A percentile compares a stretch with the other conserved stretches of the same genome.
These are phyloP conservation scores for Trachythela sp. DNA, from an alignment of 64 coral and sea anemone genomes.

Conservation along the genomic window DNA sequence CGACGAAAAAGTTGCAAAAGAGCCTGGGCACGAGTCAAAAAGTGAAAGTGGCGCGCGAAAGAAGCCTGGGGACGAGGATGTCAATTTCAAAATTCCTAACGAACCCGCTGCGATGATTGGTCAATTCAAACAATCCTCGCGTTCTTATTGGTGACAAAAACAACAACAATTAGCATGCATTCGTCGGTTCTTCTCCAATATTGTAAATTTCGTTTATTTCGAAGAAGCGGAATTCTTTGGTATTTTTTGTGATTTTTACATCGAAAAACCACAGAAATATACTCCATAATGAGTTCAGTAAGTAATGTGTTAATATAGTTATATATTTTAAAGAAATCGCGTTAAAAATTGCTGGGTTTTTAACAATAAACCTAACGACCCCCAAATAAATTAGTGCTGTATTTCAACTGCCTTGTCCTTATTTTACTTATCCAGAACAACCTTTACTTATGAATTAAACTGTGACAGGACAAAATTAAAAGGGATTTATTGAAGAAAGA, in stretches of 20 bases:
- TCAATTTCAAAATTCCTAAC: neutral
- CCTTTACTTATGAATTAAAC: too few species aligned
- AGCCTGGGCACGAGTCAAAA: neutral
- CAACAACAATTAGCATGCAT: neutral
- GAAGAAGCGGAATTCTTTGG: neutral
- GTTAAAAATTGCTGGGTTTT: neutral
- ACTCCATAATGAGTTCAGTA: neutral
- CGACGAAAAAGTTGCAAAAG: neutral
- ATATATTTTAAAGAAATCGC: neutral
- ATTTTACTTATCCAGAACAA: too few species aligned
- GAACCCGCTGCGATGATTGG: neutral
- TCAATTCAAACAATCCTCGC: neutral
- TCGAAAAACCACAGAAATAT: neutral
- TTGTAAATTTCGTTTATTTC: neutral
- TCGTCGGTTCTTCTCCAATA: neutral
- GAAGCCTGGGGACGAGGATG: neutral
- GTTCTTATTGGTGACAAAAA: slow-evolving; percentile 7
- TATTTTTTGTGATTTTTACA: neutral
- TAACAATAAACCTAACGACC: neutral
- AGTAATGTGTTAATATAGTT: neutral
- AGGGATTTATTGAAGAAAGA: too few species aligned
- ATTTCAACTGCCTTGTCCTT: too few species aligned
- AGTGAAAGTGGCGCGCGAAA: neutral
- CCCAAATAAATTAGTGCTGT: too few species aligned
- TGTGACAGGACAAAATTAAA: too few species aligned